Conservation (phyloP, 1,140 invertebrate species). For the Dinoponera quadriceps region DNA sequence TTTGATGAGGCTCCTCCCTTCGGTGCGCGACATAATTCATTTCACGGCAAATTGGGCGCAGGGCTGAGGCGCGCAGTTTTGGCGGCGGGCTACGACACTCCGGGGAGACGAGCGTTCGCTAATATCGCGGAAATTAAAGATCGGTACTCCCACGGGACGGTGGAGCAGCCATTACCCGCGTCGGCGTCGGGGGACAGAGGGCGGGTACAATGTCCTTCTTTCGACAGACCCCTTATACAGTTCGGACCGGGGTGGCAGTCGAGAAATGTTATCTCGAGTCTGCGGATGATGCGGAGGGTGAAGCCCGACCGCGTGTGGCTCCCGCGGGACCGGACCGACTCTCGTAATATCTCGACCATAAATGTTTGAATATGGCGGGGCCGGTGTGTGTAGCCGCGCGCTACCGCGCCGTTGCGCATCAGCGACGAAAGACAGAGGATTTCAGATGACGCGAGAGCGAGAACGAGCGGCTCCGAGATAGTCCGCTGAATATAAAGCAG, state of each 20-base stretch:
- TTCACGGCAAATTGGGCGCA: conserved; percentile 44
- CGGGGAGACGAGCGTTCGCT: conserved; percentile 72
- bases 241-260: conserved; percentile 41
- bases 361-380: conserved; percentile 69
- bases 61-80: conserved; percentile 35
- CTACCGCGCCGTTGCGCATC: background rate
- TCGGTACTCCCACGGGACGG: conserved; percentile 49
- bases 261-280: conserved; percentile 77
- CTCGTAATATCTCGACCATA: conserved; percentile 72
- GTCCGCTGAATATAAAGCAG: background rate
- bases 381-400: background rate
- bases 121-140: conserved; percentile 80
- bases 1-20: background rate
- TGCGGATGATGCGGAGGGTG: conserved; percentile 74
- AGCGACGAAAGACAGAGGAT: background rate
- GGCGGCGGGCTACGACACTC: conserved; percentile 62
- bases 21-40: conserved; percentile 51
- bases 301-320: conserved; percentile 40
- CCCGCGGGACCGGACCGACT: conserved; percentile 62
- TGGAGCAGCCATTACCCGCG: conserved; percentile 48
- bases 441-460: background rate
- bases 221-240: conserved; percentile 47
- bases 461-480: background rate
- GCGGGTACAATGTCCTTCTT: conserved; percentile 74
- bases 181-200: conserved; percentile 66